These are phyloP conservation scores for Aspidiotus destructor DNA, from an alignment of 2,888 invertebrate species.

Conservation along the genomic window DNA sequence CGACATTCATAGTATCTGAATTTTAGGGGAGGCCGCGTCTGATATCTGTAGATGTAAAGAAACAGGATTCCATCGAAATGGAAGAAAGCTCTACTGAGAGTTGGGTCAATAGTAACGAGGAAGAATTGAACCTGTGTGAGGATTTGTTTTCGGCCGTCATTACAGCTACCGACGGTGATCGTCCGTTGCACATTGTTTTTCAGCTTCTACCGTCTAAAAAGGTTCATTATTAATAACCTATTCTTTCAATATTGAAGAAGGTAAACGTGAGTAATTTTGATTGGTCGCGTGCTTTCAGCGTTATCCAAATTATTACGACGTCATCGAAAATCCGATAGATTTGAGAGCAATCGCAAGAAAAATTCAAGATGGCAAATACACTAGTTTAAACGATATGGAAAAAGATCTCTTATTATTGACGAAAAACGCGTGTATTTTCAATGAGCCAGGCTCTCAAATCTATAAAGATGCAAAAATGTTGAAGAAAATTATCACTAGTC, in stretches of 20 bases:
- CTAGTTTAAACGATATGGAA: conserved; percentile 72
- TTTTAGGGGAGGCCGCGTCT: conserved; percentile 6
- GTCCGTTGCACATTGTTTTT: conserved; percentile 78
- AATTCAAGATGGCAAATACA: conserved; percentile 76
- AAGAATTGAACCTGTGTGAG: conserved; percentile 65
- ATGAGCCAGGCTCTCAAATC: conserved; percentile 92
- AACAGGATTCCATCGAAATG: conserved; percentile 23
- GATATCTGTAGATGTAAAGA: conserved; percentile 16
- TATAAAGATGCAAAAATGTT: conserved; percentile 88
- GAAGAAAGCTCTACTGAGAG: conserved; percentile 32
- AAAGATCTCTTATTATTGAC: conserved; percentile 82
- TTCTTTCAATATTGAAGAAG: no score
- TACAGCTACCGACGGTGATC: conserved; percentile 67
- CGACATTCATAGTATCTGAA: background rate
- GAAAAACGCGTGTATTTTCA: conserved; percentile 89
- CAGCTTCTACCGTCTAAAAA: conserved; percentile 85
- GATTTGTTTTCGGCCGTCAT: conserved; percentile 82
- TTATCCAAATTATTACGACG: conserved; percentile 91
- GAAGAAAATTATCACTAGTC: conserved; percentile 61
- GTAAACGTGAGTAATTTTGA: no score
- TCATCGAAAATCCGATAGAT: conserved; percentile 90
- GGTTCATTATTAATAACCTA: conserved; percentile 40
- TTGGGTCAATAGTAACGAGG: conserved; percentile 44
- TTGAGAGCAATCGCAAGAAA: conserved; percentile 84
- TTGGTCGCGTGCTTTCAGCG: conserved; percentile 45